Conservation (phyloP, 2,113 vertebrate genomes). For the Euleptes europaea region DNA sequence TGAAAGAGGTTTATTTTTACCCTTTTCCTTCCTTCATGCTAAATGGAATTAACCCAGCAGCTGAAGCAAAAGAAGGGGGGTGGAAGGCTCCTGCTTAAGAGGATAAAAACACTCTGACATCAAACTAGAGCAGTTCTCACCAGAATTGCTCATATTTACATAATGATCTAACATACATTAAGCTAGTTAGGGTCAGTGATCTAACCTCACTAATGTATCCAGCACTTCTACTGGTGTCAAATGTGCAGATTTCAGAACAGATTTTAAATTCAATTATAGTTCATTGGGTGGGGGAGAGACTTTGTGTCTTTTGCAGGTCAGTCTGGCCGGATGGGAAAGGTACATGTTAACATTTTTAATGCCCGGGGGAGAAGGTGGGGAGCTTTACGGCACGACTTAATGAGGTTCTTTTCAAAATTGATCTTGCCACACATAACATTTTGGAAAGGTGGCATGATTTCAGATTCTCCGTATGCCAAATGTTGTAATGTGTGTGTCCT, state of each 20-base stretch:
- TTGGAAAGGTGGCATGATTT: neutral
- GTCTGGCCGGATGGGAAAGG: constrained; percentile 30
- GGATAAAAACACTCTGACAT: constrained; percentile 1
- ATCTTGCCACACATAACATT: neutral
- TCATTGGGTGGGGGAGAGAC: constrained; percentile 38
- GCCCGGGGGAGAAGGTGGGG: neutral
- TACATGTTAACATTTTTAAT: neutral
- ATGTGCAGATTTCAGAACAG: constrained; percentile 46
- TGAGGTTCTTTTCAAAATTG: neutral
- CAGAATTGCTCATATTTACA: constrained; percentile 43
- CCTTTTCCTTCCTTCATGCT: constrained; percentile 30
- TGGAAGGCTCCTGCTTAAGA: neutral
- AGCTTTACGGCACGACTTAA: neutral
- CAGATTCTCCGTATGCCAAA: neutral
- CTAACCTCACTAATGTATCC: constrained; percentile 42
- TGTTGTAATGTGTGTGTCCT: too few relatives aligned
- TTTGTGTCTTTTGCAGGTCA: constrained; percentile 47
- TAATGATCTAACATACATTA: constrained; percentile 37
- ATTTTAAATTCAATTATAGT: constrained; percentile 51
- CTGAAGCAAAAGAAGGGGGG: neutral
- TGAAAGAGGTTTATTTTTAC: neutral
- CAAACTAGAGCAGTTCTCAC: neutral
- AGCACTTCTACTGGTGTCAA: constrained; percentile 31
- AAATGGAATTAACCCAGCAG: neutral
- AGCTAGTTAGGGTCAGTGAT: constrained; percentile 28